Conservation (phyloP, 2,888 invertebrate genomes). For the Unio pictorum region DNA sequence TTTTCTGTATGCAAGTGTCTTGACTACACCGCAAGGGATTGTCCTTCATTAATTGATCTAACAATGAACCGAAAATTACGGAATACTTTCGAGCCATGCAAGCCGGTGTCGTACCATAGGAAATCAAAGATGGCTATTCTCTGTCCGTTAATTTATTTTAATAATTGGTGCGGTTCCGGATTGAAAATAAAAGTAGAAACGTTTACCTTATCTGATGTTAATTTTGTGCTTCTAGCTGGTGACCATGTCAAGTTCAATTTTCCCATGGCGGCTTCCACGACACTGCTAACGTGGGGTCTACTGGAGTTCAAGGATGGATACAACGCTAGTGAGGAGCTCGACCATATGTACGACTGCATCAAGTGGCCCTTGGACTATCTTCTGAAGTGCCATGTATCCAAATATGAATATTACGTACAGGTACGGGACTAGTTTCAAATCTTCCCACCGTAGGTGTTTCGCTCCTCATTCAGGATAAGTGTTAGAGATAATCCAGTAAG, state of each 20-base stretch:
- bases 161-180: too few relatives aligned
- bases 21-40: too few relatives aligned
- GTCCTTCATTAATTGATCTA: too few relatives aligned
- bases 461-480: too few relatives aligned
- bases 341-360: conserved; percentile 66
- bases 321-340: conserved; percentile 42
- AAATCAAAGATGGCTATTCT: too few relatives aligned
- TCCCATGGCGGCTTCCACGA: conserved; percentile 60
- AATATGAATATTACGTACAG: conserved; percentile 57
- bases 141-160: too few relatives aligned
- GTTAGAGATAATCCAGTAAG: too few relatives aligned
- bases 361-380: conserved; percentile 79
- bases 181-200: too few relatives aligned
- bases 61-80: too few relatives aligned
- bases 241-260: conserved; percentile 64
- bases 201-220: neutral
- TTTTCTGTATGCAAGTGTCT: too few relatives aligned
- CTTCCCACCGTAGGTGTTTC: neutral
- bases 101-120: too few relatives aligned
- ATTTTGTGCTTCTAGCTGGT: conserved; percentile 43
- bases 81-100: too few relatives aligned
- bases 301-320: conserved; percentile 57
- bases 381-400: conserved; percentile 71
- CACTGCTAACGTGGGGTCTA: conserved; percentile 57
- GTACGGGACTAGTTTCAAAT: conserved; percentile 21